These are phyloP conservation scores for Cyprinodon brontotheroides DNA, from an alignment of 2,113 vertebrate genomes.

Conservation along the genomic window DNA sequence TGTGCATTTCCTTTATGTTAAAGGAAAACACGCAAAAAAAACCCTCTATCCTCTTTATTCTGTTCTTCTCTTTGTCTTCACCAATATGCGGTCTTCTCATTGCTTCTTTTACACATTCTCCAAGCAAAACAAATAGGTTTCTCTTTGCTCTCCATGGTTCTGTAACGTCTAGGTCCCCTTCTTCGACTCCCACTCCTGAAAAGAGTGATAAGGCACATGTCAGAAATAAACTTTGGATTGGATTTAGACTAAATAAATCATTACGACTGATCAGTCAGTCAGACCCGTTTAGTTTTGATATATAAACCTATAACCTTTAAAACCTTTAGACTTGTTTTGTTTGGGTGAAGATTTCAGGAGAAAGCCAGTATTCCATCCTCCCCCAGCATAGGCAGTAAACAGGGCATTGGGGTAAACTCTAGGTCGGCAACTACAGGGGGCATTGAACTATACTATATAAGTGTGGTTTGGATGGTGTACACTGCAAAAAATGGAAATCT, in stretches of 20 bases:
- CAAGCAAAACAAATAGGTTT: not conserved
- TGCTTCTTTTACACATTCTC: slow-evolving; percentile 26
- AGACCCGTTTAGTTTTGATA: too few species aligned
- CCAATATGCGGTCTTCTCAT: not conserved
- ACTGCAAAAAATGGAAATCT: too few species aligned
- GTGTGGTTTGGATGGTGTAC: too few species aligned
- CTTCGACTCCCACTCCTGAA: slow-evolving; percentile 95
- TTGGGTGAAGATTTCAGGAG: too few species aligned
- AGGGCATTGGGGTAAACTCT: too few species aligned
- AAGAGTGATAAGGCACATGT: slow-evolving; percentile 20
- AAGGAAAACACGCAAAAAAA: not conserved
- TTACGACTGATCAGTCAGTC: too few species aligned
- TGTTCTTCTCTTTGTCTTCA: slow-evolving; percentile 23
- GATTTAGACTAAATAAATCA: not conserved
- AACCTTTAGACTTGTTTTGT: too few species aligned
- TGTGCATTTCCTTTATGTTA: slow-evolving; percentile 14
- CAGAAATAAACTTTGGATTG: not conserved
- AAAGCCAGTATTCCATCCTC: too few species aligned
- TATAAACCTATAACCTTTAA: too few species aligned
- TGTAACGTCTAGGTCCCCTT: slow-evolving; percentile 80
- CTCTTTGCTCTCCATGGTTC: slow-evolving; percentile 11
- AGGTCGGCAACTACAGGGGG: too few species aligned
- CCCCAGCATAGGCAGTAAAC: too few species aligned
- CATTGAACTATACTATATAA: too few species aligned
- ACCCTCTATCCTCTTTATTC: not conserved